A percentile compares a stretch with the other conserved stretches of the same genome.
These are phyloP conservation scores for Limonius californicus DNA, from an alignment of 1,140 invertebrate species.

Conservation along the genomic window DNA sequence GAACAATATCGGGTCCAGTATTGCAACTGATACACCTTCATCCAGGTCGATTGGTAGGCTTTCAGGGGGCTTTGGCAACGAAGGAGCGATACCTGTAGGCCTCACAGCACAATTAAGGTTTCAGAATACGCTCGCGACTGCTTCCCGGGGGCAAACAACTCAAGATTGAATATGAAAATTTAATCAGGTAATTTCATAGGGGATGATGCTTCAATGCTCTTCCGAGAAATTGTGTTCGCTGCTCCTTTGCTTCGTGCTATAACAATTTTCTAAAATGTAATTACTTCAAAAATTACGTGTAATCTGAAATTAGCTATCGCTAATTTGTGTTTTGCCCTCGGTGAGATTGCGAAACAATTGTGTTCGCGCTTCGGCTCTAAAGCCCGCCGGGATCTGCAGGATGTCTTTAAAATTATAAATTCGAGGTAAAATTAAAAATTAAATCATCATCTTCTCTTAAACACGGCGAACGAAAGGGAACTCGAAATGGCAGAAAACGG, in stretches of 20 bases:
- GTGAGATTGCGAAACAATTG: not conserved
- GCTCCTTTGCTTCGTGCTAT: slow-evolving; percentile 24
- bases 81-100: slow-evolving; percentile 13
- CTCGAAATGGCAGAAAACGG: not conserved
- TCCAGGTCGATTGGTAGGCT: not conserved
- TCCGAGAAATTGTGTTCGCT: slow-evolving; percentile 29
- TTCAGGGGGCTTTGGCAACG: not conserved
- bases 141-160: slow-evolving; percentile 51
- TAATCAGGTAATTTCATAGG: slow-evolving; percentile 61
- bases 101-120: slow-evolving; percentile 1
- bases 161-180: slow-evolving; percentile 65
- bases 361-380: not conserved
- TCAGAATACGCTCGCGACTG: slow-evolving; percentile 10
- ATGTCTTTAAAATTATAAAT: not conserved
- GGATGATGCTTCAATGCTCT: slow-evolving; percentile 42
- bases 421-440: not conserved
- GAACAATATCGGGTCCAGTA: not conserved
- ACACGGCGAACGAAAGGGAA: not conserved
- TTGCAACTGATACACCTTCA: not conserved
- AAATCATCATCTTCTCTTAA: not conserved
- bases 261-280: slow-evolving; percentile 16
- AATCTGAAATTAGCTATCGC: slow-evolving; percentile 18
- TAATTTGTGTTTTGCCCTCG: slow-evolving; percentile 7
- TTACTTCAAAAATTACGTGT: slow-evolving; percentile 14
- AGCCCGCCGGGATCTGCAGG: not conserved